Evolutionary conservation across 2,888 invertebrate species (phyloP).

Genomic region (Euplagia quadripunctaria): DNA sequence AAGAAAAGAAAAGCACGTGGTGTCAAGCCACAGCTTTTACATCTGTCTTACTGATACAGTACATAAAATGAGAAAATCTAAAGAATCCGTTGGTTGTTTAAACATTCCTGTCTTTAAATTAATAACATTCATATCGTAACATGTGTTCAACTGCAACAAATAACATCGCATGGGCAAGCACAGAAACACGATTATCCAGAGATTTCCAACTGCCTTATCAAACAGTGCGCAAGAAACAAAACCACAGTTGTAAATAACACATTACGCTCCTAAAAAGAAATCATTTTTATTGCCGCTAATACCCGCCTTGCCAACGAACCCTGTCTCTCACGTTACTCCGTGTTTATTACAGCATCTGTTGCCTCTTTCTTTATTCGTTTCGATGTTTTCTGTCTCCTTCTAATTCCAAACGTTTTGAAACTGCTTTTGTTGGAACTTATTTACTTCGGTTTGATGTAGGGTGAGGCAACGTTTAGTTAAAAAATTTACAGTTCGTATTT

Average conservation of each 20-base stretch:
- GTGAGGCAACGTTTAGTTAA: neutral
- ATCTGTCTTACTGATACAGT: neutral
- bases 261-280: constrained; percentile 54
- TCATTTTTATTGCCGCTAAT: constrained; percentile 62
- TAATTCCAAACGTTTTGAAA: constrained; percentile 33
- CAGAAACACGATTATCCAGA: constrained; percentile 7
- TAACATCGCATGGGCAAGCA: neutral
- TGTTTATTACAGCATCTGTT: constrained; percentile 45
- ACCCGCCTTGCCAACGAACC: constrained; percentile 47
- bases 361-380: constrained; percentile 43
- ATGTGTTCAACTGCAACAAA: neutral
- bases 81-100: neutral
- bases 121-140: neutral
- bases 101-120: neutral
- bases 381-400: constrained; percentile 32
- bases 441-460: constrained; percentile 26
- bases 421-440: constrained; percentile 34
- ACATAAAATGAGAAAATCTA: neutral
- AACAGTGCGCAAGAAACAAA: constrained; percentile 40
- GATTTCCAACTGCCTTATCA: constrained; percentile 36
- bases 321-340: constrained; percentile 46
- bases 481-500: too few relatives aligned
- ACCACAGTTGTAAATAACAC: constrained; percentile 51
- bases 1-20: neutral
- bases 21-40: neutral